Base-by-base conservation (phyloP, 2,888 invertebrate genomes). In the Deilephila porcellus region DNA sequence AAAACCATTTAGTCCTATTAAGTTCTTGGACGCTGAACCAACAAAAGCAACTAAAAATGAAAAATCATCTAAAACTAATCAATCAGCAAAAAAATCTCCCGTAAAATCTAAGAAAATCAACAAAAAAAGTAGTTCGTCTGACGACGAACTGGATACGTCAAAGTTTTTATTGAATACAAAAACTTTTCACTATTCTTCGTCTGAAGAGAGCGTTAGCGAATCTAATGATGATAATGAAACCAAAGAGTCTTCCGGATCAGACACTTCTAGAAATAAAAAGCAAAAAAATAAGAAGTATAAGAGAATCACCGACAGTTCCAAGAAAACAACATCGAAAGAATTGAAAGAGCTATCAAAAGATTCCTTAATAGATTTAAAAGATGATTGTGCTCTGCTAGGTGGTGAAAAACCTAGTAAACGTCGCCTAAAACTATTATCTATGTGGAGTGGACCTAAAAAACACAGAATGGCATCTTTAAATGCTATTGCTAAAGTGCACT, bases 381-480 rank as follows among this genome's bases (percentile, higher is more conserved):
- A 94, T 74, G 91, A 89, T 74, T 86, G 88, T 70, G 80, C 85
- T 71, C 80, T 91, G 74, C 71, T 90, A 63, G 90, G 93, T 60
- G 88, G 87, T 75, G 93, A 93, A 78, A 93, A 93, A 82, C 92
- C 91, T n/a, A 92, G 90, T 77, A 93, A 93, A 80, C 87, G 92
- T 74, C 91, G 96, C 76, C 94, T 96, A 80, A 96, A 96, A 84
- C 90, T 97, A 59, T 94, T 96, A 75, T 96, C 96, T 1, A 96
- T 97, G 92, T 97, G 97, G 97, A 95, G 95, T 78, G 97, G 97
- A 0, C 97, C 97, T 34, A 98, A 98, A 89, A 95, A 97, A 64
- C 97, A 97, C 86, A 96, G 98, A 78, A 98, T 98, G 91, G 98
- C 98, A 59, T 98, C 98, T 3, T 90, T 98, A 52, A 98, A 98